Evolutionary conservation across 1,140 invertebrate species (phyloP).

Genomic region (Patella vulgata): DNA sequence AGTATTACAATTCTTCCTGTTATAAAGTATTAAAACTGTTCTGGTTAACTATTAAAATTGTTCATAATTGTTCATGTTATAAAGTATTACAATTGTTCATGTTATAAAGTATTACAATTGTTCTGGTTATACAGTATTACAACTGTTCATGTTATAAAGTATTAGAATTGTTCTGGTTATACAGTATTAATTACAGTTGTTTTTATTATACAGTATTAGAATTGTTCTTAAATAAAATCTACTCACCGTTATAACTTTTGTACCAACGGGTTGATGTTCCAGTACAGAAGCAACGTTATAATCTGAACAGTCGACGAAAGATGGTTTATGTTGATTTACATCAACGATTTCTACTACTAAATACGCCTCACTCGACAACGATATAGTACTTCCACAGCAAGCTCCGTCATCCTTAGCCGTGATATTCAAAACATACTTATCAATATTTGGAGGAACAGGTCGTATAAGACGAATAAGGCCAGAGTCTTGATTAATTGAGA

Average conservation of each 20-base stretch:
- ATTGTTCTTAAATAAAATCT: too few relatives aligned
- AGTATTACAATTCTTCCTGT: too few relatives aligned
- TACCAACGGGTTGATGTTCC: conserved; percentile 39
- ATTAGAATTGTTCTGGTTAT: too few relatives aligned
- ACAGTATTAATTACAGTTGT: too few relatives aligned
- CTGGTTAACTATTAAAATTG: too few relatives aligned
- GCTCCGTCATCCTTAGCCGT: conserved; percentile 54
- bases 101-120: too few relatives aligned
- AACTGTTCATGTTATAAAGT: too few relatives aligned
- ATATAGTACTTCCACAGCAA: conserved; percentile 44
- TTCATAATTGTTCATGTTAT: too few relatives aligned
- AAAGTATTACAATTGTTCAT: too few relatives aligned
- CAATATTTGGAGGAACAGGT: conserved; percentile 31
- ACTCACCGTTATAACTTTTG: conserved; percentile 41
- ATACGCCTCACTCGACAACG: conserved; percentile 28
- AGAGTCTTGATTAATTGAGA: conserved; percentile 45
- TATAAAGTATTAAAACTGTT: too few relatives aligned
- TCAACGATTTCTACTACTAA: conserved; percentile 46
- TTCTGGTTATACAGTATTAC: too few relatives aligned
- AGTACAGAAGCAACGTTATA: conserved; percentile 41
- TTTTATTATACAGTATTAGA: too few relatives aligned
- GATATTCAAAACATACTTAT: conserved; percentile 41
- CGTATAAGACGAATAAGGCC: conserved; percentile 43
- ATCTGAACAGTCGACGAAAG: conserved; percentile 38
- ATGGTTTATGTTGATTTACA: conserved; percentile 53